Base-by-base conservation (phyloP, 2,888 invertebrate species). In the Rhynchonema sp. region DNA sequence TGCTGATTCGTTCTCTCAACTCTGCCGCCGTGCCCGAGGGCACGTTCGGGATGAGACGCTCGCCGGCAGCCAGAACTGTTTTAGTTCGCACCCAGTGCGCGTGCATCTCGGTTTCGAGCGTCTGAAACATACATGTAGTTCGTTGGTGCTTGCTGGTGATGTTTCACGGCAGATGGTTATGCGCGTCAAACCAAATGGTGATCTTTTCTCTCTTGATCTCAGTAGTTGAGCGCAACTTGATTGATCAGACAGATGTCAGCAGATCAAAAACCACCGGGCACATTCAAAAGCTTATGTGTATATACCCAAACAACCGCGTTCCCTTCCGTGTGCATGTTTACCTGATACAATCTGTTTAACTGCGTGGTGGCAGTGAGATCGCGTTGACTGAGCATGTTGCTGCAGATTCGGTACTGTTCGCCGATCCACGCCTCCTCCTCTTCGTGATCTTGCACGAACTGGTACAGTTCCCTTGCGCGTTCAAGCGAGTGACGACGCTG, bases 351-450 rank as follows among this genome's bases (percentile, higher is more conserved):
- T 74, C 91, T 90, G 62, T 87, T 83, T 59, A 92, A 77, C 46
- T 88, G 87, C 38, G 87, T 79, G 6, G 92, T 89, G 0, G 87
- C 89, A 59, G 87, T 81, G 55, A 94, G 77, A 74, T 98, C 94
- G 74, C 91, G 92, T 1, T 91, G 90, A 0, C 86, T 83, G 29
- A 91, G 85, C n/a, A 86, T 87, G 0, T 90, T 84, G 71, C 86
- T 85, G 73, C 92, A 91, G 63, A 92, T 85, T 3, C 87, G 80
- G 73, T 90, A 88, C 72, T 88, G 89, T 71, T 94, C 94, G 1
- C 86, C 82, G 60, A 92, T 80, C 92, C 92, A 92, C 27, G 26
- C 84, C 77, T 94, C 92, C 75, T 96, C 96, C 69, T 96, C 96
- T 68, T 96, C 94, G 68, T 90, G 86, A 72, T 96, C 94, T 75